A percentile compares a stretch with the other conserved stretches of the same genome.
Evolutionary conservation across 2,113 vertebrate species (phyloP).

Genomic region (Casuarius casuarius): DNA sequence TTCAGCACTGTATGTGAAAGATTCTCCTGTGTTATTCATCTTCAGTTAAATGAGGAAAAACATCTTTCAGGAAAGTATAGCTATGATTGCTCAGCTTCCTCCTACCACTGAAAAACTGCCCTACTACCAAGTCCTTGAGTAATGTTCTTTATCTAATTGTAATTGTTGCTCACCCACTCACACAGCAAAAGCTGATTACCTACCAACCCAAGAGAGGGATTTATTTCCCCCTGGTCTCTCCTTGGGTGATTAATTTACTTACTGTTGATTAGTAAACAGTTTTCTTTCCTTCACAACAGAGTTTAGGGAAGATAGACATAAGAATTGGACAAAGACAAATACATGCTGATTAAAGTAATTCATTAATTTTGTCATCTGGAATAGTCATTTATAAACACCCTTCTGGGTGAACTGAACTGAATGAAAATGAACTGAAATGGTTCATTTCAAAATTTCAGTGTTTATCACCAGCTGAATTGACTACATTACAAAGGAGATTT

Average conservation of each 20-base stretch:
- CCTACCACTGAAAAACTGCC: constrained; percentile 8
- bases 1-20: neutral
- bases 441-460: neutral
- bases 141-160: constrained; percentile 31
- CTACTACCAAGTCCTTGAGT: constrained; percentile 10
- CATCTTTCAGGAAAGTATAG: neutral
- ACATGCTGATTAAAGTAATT: constrained; percentile 34
- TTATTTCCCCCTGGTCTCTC: constrained; percentile 6
- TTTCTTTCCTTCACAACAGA: constrained; percentile 34
- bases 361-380: constrained; percentile 21
- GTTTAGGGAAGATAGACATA: neutral
- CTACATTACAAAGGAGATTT: neutral
- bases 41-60: neutral
- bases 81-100: constrained; percentile 30
- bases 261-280: constrained; percentile 20
- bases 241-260: constrained; percentile 24
- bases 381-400: constrained; percentile 7
- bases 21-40: constrained; percentile 2
- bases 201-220: constrained; percentile 48
- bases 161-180: constrained; percentile 39
- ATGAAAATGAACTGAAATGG: neutral
- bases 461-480: constrained; percentile 16
- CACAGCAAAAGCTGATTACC: neutral
- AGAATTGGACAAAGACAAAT: constrained; percentile 29
- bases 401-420: neutral